Percentiles rank a stretch among this genome's conserved stretches.
These are phyloP conservation scores for Drosophila atripex DNA, from an alignment of 2,888 invertebrate species.

Conservation along the genomic window DNA sequence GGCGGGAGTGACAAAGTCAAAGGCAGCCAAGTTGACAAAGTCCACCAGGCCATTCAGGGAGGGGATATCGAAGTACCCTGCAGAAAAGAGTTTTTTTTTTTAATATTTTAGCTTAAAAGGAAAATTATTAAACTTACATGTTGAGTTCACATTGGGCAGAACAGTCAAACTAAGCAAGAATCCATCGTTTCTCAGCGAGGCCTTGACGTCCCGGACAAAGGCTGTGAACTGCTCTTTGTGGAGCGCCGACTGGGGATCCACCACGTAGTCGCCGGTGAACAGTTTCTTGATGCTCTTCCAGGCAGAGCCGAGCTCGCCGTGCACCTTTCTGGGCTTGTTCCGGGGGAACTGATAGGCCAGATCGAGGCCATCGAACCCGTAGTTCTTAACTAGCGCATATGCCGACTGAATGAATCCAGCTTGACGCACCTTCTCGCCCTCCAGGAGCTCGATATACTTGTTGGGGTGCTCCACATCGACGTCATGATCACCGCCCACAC, in stretches of 20 bases:
- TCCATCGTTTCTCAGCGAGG: slow-evolving; percentile 88
- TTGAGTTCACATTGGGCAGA: slow-evolving; percentile 91
- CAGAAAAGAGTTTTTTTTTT: neutral
- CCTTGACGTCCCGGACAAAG: slow-evolving; percentile 89
- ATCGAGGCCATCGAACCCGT: slow-evolving; percentile 94
- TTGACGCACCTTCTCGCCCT: slow-evolving; percentile 89
- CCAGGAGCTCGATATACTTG: slow-evolving; percentile 90
- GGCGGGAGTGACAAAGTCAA: slow-evolving; percentile 90
- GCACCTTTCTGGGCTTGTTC: slow-evolving; percentile 91
- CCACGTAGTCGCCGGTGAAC: slow-evolving; percentile 88
- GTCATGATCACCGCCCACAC: slow-evolving; percentile 91
- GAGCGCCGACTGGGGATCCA: slow-evolving; percentile 90
- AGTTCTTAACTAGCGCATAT: slow-evolving; percentile 88
- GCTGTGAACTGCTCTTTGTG: slow-evolving; percentile 92
- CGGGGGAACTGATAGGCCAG: slow-evolving; percentile 93
- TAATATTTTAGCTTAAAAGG: neutral
- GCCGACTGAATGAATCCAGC: slow-evolving; percentile 91
- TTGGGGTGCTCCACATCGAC: slow-evolving; percentile 86
- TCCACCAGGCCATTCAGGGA: slow-evolving; percentile 90
- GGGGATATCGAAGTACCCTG: slow-evolving; percentile 91
- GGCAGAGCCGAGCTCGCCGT: slow-evolving; percentile 86
- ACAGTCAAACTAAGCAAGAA: slow-evolving; percentile 88
- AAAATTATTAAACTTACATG: slow-evolving; percentile 85
- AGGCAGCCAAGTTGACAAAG: slow-evolving; percentile 90
- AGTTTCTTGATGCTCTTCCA: slow-evolving; percentile 91